A percentile compares a stretch with the other conserved stretches of the same genome.
phyloP scores from a whole-genome alignment of 2,888 invertebrate genomes.

The Ormyrus rosae region DNA sequence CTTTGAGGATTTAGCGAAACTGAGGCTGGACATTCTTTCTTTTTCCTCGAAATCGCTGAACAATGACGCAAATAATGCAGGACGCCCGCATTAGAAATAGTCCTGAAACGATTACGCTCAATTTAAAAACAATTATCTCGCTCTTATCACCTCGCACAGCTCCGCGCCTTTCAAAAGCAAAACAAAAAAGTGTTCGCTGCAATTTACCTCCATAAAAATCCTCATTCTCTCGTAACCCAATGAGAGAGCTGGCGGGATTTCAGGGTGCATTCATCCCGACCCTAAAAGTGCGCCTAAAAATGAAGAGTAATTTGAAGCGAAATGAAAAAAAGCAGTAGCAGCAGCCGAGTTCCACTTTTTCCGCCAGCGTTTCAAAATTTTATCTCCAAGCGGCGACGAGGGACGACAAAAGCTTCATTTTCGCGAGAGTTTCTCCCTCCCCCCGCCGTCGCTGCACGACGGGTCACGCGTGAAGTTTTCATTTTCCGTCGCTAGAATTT shows the following conservation, averaged over 20 bases:
- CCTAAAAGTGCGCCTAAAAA: slow-evolving; percentile 33
- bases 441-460: not conserved
- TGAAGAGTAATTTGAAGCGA: slow-evolving; percentile 37
- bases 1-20: no score
- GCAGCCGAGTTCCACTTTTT: slow-evolving; percentile 14
- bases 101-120: slow-evolving; percentile 18
- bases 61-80: not conserved
- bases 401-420: slow-evolving; percentile 33
- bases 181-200: slow-evolving; percentile 26
- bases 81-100: slow-evolving; percentile 28
- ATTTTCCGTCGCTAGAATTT: slow-evolving; percentile 37
- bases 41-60: not conserved
- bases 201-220: slow-evolving; percentile 41
- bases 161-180: not conserved
- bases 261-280: not conserved
- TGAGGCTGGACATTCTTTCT: not conserved
- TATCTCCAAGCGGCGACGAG: slow-evolving; percentile 17
- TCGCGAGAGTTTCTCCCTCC: not conserved
- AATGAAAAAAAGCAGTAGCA: slow-evolving; percentile 5
- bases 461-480: slow-evolving; percentile 27
- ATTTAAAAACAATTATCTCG: slow-evolving; percentile 34
- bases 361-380: slow-evolving; percentile 32
- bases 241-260: slow-evolving; percentile 1
- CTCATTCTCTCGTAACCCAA: slow-evolving; percentile 24
- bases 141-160: not conserved